Percentiles rank a stretch among this genome's conserved stretches.
phyloP scores from a whole-genome alignment of 2,113 vertebrate species.

The Crotalus viridis region DNA sequence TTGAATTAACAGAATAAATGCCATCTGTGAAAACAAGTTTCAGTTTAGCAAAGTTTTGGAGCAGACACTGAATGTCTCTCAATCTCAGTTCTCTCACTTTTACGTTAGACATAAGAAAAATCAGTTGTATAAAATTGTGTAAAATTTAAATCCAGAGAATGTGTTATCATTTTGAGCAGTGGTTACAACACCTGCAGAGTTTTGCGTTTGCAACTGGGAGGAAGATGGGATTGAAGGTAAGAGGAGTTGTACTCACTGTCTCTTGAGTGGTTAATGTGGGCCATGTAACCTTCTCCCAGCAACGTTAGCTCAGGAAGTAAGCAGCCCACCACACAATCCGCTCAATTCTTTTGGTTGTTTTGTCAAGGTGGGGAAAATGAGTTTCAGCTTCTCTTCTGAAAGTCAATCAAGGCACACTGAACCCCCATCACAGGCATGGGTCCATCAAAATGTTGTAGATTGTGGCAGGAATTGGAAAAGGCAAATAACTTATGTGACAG shows the following conservation, averaged over 20 bases:
- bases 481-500: neutral
- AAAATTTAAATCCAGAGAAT: neutral
- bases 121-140: too few species aligned
- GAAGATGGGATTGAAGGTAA: neutral
- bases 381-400: neutral
- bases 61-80: neutral
- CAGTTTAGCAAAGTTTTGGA: neutral
- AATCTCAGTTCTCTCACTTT: neutral
- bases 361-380: neutral
- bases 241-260: neutral
- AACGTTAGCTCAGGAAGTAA: conserved; percentile 41
- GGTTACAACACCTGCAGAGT: conserved; percentile 10
- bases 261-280: neutral
- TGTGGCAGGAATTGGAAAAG: neutral
- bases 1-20: neutral
- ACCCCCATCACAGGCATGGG: neutral
- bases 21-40: neutral
- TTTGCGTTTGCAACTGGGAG: neutral
- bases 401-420: neutral
- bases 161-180: neutral
- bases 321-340: conserved; percentile 15
- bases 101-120: neutral
- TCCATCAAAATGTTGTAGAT: neutral
- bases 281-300: neutral
- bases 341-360: conserved; percentile 15